These are phyloP conservation scores for Madoqua kirkii DNA, from an alignment of 2,113 vertebrate species.

Conservation along the genomic window DNA sequence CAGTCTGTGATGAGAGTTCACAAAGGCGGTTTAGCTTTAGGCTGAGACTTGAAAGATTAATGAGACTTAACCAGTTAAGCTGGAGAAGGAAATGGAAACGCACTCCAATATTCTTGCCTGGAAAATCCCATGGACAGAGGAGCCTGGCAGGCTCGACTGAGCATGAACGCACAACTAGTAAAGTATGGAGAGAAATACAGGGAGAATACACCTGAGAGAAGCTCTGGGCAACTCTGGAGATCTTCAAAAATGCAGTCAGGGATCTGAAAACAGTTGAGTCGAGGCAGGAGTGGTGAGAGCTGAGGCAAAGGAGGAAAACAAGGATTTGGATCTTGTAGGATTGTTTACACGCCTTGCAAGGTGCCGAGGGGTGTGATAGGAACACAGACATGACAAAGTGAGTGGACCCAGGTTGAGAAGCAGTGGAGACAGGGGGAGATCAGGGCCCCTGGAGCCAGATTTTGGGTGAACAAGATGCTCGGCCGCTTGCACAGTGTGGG, in stretches of 20 bases:
- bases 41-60: background rate
- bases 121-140: too few species aligned
- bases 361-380: accelerated
- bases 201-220: background rate
- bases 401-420: background rate
- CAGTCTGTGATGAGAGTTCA: background rate
- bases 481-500: background rate
- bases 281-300: background rate
- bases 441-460: background rate
- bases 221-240: background rate
- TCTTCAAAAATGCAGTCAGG: background rate
- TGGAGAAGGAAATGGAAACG: too few species aligned
- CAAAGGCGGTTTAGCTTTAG: background rate
- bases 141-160: too few species aligned
- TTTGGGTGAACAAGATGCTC: background rate
- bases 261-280: background rate
- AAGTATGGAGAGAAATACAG: background rate
- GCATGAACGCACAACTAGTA: background rate
- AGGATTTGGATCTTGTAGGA: background rate
- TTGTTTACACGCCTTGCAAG: background rate
- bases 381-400: background rate
- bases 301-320: background rate
- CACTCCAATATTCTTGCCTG: too few species aligned
- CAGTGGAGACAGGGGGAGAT: background rate
- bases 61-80: background rate